Base-by-base conservation (phyloP, 2,113 vertebrate species). In the Gymnarchus niloticus region DNA sequence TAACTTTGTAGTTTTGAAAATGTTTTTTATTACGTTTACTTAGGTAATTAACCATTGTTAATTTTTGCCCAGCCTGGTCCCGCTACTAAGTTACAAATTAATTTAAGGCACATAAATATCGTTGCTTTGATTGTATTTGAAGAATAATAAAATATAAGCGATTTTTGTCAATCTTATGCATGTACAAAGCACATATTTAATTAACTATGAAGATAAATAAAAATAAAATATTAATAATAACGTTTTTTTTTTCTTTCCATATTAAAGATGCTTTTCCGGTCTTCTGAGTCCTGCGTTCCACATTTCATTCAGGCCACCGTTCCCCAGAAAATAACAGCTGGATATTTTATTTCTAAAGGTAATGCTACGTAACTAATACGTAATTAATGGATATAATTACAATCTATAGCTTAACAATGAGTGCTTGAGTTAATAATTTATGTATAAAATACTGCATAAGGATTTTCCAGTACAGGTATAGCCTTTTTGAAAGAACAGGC, bases 301-400 rank as follows among this genome's bases (percentile, higher is more conserved):
- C 0, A 0, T 0, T 87, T 85, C 7, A 6, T 88, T 0, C 7
- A 88, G 4, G 65, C 91, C 0, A 0, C 9, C 0, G 92, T 93
- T 1, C 89, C 92, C 0, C 12, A 80, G 37, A 51, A 3, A 0
- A 85, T 94, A 51, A 51, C 7, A 21, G 2, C 37, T 1, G 90
- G 88, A 87, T 65, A 84, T 51, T 19, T 77, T 4, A 21, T 94
- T 57, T 56, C 88, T 2, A 88, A 78, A 93, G 91, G 92, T 93
- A 56, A 52, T 25, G 3, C 54, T 28, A 19, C 48, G 4, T 21
- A 33, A 82, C 51, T 1, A 51, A 28, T 73, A 52, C 17, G 1
- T 59, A 41, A 1, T n/a, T 21, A 28, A n/a, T n/a, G n/a, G n/a
- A 23, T 25, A 33, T 25, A 9, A 65, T 21, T 65, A 28, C 23